Percentiles rank a stretch among this genome's conserved stretches.
Evolutionary conservation across 2,888 invertebrate species (phyloP).

Genomic region (Capitulum mitella): DNA sequence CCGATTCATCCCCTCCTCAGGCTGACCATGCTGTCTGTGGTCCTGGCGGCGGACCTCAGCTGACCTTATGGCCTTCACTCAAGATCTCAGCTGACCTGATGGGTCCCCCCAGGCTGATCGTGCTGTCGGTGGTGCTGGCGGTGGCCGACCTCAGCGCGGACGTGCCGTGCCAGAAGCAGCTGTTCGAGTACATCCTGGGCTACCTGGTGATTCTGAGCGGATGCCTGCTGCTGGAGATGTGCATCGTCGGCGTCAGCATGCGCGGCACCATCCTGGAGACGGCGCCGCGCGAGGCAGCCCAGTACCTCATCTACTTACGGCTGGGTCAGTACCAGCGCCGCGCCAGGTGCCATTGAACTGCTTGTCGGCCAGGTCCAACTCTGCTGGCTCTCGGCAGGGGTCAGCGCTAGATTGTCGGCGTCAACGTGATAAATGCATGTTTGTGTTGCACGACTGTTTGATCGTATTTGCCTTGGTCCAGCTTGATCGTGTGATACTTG

Average conservation of each 20-base stretch:
- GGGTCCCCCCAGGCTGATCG: slow-evolving; percentile 51
- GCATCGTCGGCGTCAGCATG: slow-evolving; percentile 65
- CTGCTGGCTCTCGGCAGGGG: too few species aligned
- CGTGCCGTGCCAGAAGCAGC: slow-evolving; percentile 49
- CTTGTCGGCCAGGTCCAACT: too few species aligned
- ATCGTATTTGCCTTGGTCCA: too few species aligned
- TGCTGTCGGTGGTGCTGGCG: slow-evolving; percentile 53
- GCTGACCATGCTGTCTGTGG: background rate
- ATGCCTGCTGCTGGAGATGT: slow-evolving; percentile 55
- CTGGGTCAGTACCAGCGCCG: slow-evolving; percentile 53
- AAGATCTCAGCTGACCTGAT: background rate
- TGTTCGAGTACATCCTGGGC: slow-evolving; percentile 53
- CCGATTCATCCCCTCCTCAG: too few species aligned
- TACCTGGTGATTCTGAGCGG: slow-evolving; percentile 54
- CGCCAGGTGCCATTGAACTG: too few species aligned
- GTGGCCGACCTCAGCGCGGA: slow-evolving; percentile 41
- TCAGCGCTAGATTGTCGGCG: too few species aligned
- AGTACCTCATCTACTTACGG: slow-evolving; percentile 68
- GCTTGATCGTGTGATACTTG: too few species aligned
- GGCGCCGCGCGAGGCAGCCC: slow-evolving; percentile 63
- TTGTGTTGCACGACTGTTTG: too few species aligned
- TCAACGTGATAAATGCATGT: too few species aligned
- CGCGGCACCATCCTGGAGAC: slow-evolving; percentile 71
- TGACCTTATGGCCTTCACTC: background rate
- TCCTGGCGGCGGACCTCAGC: background rate